Conservation (phyloP, 2,113 vertebrate genomes). For the Misgurnus anguillicaudatus region DNA sequence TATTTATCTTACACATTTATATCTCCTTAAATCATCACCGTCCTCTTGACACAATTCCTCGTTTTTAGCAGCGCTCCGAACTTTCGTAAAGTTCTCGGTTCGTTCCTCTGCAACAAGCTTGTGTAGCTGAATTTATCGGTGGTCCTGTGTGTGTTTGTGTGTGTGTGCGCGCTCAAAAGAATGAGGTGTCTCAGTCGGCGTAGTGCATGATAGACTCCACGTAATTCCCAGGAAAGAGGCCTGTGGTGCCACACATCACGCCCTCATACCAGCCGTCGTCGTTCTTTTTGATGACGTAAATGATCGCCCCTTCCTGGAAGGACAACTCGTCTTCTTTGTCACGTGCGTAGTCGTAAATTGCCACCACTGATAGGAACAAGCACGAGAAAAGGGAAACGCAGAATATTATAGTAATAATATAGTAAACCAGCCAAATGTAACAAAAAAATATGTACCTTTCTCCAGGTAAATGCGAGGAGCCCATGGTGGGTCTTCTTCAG, state of each 20-base stretch:
- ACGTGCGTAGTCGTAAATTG: constrained; percentile 95
- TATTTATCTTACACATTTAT: constrained; percentile 61
- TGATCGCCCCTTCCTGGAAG: constrained; percentile 98
- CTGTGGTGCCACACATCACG: constrained; percentile 95
- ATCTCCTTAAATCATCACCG: neutral
- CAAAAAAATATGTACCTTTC: constrained; percentile 35
- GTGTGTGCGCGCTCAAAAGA: neutral
- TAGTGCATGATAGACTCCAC: constrained; percentile 99
- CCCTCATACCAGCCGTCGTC: constrained; percentile 99
- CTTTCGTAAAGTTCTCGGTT: neutral
- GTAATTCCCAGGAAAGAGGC: constrained; percentile 97
- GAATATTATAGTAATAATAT: neutral
- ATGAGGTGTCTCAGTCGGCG: constrained; percentile 81
- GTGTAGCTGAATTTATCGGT: constrained; percentile 2
- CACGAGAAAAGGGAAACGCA: neutral
- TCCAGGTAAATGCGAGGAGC: constrained; percentile 86
- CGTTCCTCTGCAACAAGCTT: neutral
- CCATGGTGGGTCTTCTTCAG: constrained; percentile 97
- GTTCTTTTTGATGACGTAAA: constrained; percentile 99
- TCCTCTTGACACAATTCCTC: constrained; percentile 26
- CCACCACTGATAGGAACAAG: constrained; percentile 82
- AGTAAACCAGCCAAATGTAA: too few relatives aligned
- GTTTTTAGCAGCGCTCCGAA: neutral
- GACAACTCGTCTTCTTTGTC: constrained; percentile 99
- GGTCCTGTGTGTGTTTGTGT: constrained; percentile 6